A percentile compares a stretch with the other conserved stretches of the same genome.
phyloP scores from a whole-genome alignment of 2,113 vertebrate species.

The Chaenogobius annularis region DNA sequence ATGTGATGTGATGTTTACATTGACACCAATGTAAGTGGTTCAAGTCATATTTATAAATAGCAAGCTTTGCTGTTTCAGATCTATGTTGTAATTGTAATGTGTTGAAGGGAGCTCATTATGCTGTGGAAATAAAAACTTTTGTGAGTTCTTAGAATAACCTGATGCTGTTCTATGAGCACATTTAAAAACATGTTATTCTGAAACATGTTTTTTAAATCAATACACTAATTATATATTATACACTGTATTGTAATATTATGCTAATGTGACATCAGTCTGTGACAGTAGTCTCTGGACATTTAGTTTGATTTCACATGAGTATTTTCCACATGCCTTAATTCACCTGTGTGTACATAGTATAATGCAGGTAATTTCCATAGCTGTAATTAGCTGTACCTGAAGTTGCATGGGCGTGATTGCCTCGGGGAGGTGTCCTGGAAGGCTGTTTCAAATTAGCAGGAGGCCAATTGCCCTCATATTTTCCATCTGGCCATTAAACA shows the following conservation, averaged over 20 bases:
- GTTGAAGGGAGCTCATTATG: neutral
- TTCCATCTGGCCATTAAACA: slow-evolving; percentile 77
- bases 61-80: slow-evolving; percentile 23
- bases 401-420: slow-evolving; percentile 68
- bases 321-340: slow-evolving; percentile 37
- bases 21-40: slow-evolving; percentile 24
- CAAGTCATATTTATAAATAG: slow-evolving; percentile 56
- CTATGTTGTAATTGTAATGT: neutral
- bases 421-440: slow-evolving; percentile 70
- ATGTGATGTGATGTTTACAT: slow-evolving; percentile 22
- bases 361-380: slow-evolving; percentile 62
- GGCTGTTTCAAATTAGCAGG: slow-evolving; percentile 71
- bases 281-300: slow-evolving; percentile 29
- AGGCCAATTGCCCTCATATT: slow-evolving; percentile 75
- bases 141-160: neutral
- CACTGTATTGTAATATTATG: slow-evolving; percentile 13
- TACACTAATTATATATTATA: neutral
- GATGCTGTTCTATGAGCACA: neutral
- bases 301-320: slow-evolving; percentile 42
- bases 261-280: slow-evolving; percentile 20
- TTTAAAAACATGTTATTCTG: neutral
- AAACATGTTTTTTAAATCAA: neutral
- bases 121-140: neutral
- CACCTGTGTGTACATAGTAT: slow-evolving; percentile 48
- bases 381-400: slow-evolving; percentile 77